A percentile compares a stretch with the other conserved stretches of the same genome.
Evolutionary conservation across 2,797 vertebrate genomes (phyloP).

Genomic region (Cercopithecus mitis): DNA sequence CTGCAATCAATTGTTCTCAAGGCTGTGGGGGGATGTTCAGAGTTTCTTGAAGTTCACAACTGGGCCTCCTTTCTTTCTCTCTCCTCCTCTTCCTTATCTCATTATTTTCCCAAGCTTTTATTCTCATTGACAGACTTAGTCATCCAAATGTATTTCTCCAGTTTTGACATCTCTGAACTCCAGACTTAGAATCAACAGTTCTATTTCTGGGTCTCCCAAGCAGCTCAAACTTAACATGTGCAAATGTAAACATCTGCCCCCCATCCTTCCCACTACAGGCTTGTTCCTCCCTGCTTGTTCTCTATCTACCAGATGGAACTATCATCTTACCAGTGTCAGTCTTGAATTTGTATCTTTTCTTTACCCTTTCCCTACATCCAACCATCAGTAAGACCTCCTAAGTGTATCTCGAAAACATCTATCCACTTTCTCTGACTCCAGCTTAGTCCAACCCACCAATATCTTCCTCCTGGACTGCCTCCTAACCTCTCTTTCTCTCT

Average conservation of each 20-base stretch:
- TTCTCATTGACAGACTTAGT: not conserved
- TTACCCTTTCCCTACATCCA: not conserved
- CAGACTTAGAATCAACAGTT: not conserved
- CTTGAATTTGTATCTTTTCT: not conserved
- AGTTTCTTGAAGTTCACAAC: not conserved
- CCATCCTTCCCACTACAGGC: not conserved
- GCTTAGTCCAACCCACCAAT: not conserved
- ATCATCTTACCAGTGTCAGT: not conserved
- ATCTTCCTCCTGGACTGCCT: not conserved
- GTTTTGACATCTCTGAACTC: not conserved
- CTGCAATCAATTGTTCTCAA: not conserved
- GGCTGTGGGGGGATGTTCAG: fast-evolving
- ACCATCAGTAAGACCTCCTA: not conserved
- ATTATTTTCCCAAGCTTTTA: not conserved
- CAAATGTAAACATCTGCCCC: not conserved
- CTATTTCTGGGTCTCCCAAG: not conserved
- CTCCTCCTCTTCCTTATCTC: not conserved
- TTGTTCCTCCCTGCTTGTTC: not conserved
- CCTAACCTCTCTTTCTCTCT: not conserved
- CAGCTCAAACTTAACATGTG: not conserved
- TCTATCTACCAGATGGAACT: not conserved
- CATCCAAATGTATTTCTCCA: not conserved
- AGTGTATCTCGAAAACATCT: not conserved
- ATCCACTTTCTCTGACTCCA: not conserved
- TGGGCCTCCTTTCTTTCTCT: not conserved